Evolutionary conservation across 2,113 vertebrate genomes (phyloP).

Genomic region (Gallinago media): DNA sequence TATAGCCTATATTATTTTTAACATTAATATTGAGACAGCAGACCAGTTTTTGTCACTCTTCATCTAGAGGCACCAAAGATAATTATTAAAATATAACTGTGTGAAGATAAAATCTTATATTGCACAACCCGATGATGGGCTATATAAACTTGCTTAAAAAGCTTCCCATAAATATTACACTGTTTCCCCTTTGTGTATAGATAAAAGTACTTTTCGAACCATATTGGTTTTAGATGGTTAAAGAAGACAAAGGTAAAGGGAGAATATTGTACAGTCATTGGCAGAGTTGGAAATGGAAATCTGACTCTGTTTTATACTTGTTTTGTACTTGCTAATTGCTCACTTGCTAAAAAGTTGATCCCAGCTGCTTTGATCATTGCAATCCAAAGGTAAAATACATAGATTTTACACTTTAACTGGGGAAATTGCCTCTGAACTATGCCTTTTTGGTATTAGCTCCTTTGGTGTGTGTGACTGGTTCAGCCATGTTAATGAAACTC

Average conservation of each 20-base stretch:
- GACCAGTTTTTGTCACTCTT: background rate
- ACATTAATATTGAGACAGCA: background rate
- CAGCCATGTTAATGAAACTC: background rate
- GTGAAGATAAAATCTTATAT: conserved; percentile 20
- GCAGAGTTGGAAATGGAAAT: background rate
- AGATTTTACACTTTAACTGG: background rate
- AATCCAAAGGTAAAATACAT: background rate
- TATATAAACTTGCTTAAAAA: conserved; percentile 14
- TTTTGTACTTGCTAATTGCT: background rate
- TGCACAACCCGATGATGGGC: background rate
- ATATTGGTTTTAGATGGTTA: background rate
- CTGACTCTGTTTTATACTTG: background rate
- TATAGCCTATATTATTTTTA: background rate
- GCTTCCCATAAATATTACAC: background rate
- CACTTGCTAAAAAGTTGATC: background rate
- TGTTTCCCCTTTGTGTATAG: background rate
- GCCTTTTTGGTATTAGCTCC: background rate
- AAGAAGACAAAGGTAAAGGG: background rate
- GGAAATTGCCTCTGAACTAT: background rate
- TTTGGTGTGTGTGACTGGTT: background rate
- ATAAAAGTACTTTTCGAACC: conserved; percentile 4
- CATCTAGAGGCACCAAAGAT: background rate
- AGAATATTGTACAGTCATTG: background rate
- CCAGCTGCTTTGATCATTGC: background rate
- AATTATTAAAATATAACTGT: conserved; percentile 41